Evolutionary conservation across 2,113 vertebrate genomes (phyloP), one percentile per base, ranked within the genome.

Genomic region (Notarius quadriscutis): DNA sequence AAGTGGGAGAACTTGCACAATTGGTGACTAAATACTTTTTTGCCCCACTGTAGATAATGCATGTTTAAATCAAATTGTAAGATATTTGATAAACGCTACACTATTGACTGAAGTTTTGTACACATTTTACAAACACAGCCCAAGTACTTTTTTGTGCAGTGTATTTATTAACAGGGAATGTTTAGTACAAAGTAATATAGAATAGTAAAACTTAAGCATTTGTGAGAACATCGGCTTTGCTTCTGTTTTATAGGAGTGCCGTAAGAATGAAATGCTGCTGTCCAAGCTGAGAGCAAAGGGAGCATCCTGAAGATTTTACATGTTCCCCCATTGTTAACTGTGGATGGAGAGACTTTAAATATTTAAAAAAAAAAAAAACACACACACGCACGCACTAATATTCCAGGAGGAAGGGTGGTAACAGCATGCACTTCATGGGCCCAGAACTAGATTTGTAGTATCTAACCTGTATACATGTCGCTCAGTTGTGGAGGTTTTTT

Each of bases 241-340:
- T 34, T 87, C 92, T 85, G 65, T 15, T 91, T 89, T 67, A 55
- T 92, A 99, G 97, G 98, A 99, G 89, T 98, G 97, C 91, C 97
- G 97, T 15, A 97, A 96, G 94, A 99, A 99, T 0, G 97, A 99
- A 93, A 94, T 98, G 91, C 95, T 99, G 84, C 94, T 99, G 84
- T 96, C 97, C 88, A 99, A 97, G 91, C 88, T 99, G 91, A 96
- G 96, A 91, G 94, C 95, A 30, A 96, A 95, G 90, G 96, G 95
- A 74, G 94, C 94, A 2, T 94, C 93, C 0, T 96, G 92, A 88
- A 58, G 8, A 41, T 53, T 71, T 62, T 55, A 86, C 6, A 27
- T 53, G 15, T 27, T 17, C 51, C 7, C 7, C 22, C 11, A 25
- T 2, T n/a, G 9, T 78, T 18, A 12, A 51, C 22, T 53, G 41